Percentiles rank a stretch among this genome's conserved stretches.
Evolutionary conservation across 2,888 invertebrate species (phyloP).

Genomic region (Cenopis cana): DNA sequence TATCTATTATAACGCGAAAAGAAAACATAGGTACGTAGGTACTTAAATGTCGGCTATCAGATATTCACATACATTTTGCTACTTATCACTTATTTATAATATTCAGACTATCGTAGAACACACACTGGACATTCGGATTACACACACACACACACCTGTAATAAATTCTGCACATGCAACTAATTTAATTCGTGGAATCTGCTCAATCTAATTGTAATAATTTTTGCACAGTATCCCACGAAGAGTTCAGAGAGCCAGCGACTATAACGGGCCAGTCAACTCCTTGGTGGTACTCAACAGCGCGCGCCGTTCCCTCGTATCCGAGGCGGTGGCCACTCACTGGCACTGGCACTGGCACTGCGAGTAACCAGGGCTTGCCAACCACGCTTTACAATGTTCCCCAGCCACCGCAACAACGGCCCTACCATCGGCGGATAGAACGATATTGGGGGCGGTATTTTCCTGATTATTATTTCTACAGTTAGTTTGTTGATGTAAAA

Average conservation of each 20-base stretch:
- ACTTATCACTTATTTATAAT: neutral
- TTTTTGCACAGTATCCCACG: neutral
- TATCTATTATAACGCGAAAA: neutral
- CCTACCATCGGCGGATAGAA: neutral
- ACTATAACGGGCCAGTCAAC: neutral
- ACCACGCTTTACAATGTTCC: neutral
- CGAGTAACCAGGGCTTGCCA: neutral
- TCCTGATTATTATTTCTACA: conserved; percentile 15
- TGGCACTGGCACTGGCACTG: no score
- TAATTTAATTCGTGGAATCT: neutral
- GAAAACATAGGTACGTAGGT: neutral
- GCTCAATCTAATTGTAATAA: neutral
- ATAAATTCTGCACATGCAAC: neutral
- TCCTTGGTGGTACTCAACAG: neutral
- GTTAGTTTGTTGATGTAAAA: no score
- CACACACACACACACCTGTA: no score
- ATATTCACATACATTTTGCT: no score
- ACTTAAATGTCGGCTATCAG: neutral
- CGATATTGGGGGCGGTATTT: conserved; percentile 6
- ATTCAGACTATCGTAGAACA: neutral
- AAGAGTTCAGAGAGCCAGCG: neutral
- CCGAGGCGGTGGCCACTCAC: neutral
- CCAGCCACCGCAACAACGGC: neutral
- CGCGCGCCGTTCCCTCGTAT: neutral
- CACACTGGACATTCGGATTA: no score